Evolutionary conservation across 2,888 invertebrate genomes (phyloP), one percentile per base, ranked within the genome.

Genomic region (Allygus modestus): DNA sequence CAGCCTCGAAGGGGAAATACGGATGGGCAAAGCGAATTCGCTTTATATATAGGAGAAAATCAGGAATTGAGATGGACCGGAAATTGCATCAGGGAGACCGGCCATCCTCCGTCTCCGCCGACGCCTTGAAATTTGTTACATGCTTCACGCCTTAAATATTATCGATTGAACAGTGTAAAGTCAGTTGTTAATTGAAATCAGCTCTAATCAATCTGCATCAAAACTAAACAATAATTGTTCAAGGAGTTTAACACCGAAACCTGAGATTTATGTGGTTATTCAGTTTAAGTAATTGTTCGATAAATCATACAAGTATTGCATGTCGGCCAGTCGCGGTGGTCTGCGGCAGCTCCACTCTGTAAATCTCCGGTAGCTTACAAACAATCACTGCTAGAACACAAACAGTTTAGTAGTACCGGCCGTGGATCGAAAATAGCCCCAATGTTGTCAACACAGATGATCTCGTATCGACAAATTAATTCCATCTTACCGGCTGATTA

Each of bases 1-100:
- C n/a, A n/a, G n/a, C n/a, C n/a, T n/a, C n/a, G n/a, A n/a, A n/a
- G n/a, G n/a, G n/a, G n/a, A n/a, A n/a, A n/a, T n/a, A n/a, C n/a
- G n/a, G n/a, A n/a, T n/a, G n/a, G n/a, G n/a, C n/a, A n/a, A n/a
- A n/a, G n/a, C n/a, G n/a, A n/a, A n/a, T n/a, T n/a, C n/a, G n/a
- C n/a, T n/a, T n/a, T n/a, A n/a, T 46, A 46, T 46, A 4, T 46
- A 17, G 46, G 12, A 58, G 12, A 11, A 4, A 58, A 58, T 58
- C 58, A 58, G 58, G 23, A 23, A 58, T 23, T 20, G 23, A 0
- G 31, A 65, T 17, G 31, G 31, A n/a, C 65, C 2, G 65, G 65
- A 65, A 28, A 65, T 65, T 65, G 31, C 65, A 65, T 65, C 65
- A 65, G 9, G 28, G 65, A 12, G 31, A 0, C 65, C 11, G 65